Conservation (phyloP, 1,140 invertebrate genomes). For the Drosophila novamexicana region DNA sequence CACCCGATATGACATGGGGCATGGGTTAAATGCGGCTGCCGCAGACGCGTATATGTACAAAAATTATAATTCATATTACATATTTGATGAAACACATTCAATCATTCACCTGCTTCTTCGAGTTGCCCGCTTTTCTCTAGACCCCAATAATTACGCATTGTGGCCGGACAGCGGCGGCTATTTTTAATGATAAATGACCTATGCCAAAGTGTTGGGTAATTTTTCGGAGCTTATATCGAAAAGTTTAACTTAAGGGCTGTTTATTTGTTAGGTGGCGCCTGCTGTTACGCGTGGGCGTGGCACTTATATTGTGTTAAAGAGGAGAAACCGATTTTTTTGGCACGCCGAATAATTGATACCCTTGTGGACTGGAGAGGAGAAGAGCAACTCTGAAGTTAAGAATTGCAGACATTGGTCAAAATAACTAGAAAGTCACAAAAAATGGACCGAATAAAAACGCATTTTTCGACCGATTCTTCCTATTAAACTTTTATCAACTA, state of each 20-base stretch:
- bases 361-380: too few species aligned
- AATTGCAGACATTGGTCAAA: too few species aligned
- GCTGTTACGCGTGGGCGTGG: constrained; percentile 34
- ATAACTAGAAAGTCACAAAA: too few species aligned
- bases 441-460: too few species aligned
- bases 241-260: constrained; percentile 61
- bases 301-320: constrained; percentile 71
- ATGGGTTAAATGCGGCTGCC: constrained; percentile 8
- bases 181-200: constrained; percentile 82
- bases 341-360: too few species aligned
- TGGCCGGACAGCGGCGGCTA: constrained; percentile 58
- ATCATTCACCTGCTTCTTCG: constrained; percentile 55
- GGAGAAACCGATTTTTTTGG: too few species aligned
- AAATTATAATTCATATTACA: constrained; percentile 82
- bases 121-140: not conserved
- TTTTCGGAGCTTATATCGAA: constrained; percentile 68
- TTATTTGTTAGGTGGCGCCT: constrained; percentile 54
- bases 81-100: constrained; percentile 83
- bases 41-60: constrained; percentile 65
- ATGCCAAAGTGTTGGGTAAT: constrained; percentile 73
- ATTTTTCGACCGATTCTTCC: too few species aligned
- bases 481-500: too few species aligned
- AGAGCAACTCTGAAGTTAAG: too few species aligned
- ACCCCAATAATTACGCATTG: constrained; percentile 76
- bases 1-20: constrained; percentile 14